Base-by-base conservation (phyloP, 1,140 invertebrate species). In the Brachystomella parvula region DNA sequence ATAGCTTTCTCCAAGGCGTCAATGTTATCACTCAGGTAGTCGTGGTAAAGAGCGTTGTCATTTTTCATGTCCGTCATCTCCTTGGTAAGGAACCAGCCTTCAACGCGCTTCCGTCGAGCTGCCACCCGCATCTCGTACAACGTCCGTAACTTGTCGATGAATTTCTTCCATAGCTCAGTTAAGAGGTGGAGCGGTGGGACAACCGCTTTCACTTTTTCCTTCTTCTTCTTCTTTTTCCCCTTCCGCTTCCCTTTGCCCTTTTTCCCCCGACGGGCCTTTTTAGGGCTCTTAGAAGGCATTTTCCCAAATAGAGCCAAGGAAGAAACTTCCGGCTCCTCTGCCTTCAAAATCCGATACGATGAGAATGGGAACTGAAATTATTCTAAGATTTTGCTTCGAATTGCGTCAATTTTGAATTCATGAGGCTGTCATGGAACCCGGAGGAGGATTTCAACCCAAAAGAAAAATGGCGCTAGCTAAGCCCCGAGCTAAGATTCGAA, bases 1-100 rank as follows among this genome's bases (percentile, higher is more conserved):
- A 71, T 65, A 1, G 61, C 0, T 21, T 61, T 21, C 26, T 71
- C 24, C 3, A 67, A 29, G 2, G 61, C 62, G 1, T 63, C 61
- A 26, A 71, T 68, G 17, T 67, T 68, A 24, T 68, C 69, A 19
- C 65, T 30, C 24, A 71, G 39, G 30, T 65, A 63, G n/a, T 71
- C 63, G 3, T 56, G 35, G 35, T 68, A 71, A n/a, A 67, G 33
- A 1, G 15, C 31, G 31, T 71, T 68, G 53, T 71, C 66, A 21
- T 49, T 44, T 29, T 66, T 57, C 1, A 64, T 17, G 32, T 58
- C 44, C 1, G 33, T 15, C 53, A 68, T 65, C 53, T 71, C 66
- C 31, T 62, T 44, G 17, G 63, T 63, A 30, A 68, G 58, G 61
- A 71, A 68, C 66, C 66, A 71, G 3, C 44, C 66, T 57, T 71